Evolutionary conservation across 2,113 vertebrate species (phyloP).

Genomic region (Hydropotes inermis): DNA sequence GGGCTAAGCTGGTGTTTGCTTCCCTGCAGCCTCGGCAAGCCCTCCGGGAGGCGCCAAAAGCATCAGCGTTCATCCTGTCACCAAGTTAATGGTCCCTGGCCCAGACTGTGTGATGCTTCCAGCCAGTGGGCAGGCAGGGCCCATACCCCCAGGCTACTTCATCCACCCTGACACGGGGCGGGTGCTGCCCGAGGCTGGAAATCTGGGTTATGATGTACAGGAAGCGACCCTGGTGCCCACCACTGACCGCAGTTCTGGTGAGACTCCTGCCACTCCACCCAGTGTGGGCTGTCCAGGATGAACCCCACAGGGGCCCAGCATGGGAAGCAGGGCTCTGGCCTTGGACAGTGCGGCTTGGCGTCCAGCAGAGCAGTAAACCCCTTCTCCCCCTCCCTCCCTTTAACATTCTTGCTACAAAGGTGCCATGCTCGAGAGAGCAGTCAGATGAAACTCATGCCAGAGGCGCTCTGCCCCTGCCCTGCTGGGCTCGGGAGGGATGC

Average conservation of each 20-base stretch:
- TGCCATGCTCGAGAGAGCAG: neutral
- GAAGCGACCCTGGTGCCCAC: slow-evolving; percentile 82
- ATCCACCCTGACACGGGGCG: slow-evolving; percentile 87
- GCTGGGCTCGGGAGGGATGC: neutral
- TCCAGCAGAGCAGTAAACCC: neutral
- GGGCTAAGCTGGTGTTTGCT: neutral
- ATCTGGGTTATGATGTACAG: slow-evolving; percentile 85
- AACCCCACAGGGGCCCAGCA: neutral
- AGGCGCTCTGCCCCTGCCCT: neutral
- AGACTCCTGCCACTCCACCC: neutral
- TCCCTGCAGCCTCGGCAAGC: slow-evolving; percentile 77
- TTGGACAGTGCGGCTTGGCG: neutral
- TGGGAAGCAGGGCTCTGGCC: neutral
- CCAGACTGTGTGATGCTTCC: slow-evolving; percentile 82
- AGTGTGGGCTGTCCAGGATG: neutral
- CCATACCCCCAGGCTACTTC: slow-evolving; percentile 84
- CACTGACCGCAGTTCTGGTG: slow-evolving; percentile 77
- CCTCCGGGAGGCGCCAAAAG: slow-evolving; percentile 62
- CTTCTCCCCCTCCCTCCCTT: neutral
- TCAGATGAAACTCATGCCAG: neutral
- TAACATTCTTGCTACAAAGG: neutral
- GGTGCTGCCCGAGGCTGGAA: slow-evolving; percentile 86
- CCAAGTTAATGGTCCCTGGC: slow-evolving; percentile 82
- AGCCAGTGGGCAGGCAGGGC: slow-evolving; percentile 78
- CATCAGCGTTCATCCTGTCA: slow-evolving; percentile 78